These are phyloP conservation scores for Bolinopsis microptera DNA, from an alignment of 37 sponge, comb jelly and placozoan species.

Conservation along the genomic window DNA sequence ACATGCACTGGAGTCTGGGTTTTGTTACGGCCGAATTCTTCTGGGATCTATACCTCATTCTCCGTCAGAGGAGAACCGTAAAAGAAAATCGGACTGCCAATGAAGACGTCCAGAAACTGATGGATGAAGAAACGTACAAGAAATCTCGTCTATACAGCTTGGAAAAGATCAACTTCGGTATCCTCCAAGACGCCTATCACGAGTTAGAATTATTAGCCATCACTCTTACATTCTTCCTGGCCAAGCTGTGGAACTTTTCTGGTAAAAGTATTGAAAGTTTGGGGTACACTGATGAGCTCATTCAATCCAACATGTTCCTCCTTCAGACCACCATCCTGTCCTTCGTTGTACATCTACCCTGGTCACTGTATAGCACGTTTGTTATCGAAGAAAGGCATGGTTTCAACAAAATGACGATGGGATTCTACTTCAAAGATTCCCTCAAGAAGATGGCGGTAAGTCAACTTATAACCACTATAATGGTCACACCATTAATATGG, in stretches of 20 bases:
- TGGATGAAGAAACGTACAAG: constrained; percentile 76
- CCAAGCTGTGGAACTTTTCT: constrained; percentile 72
- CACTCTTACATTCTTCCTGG: constrained; percentile 26
- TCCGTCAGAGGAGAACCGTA: constrained; percentile 23
- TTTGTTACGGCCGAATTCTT: constrained; percentile 27
- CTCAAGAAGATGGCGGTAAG: constrained; percentile 76
- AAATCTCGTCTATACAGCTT: constrained; percentile 85
- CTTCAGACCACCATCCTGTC: constrained; percentile 66
- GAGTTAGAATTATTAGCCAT: constrained; percentile 68
- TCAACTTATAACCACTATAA: constrained; percentile 66
- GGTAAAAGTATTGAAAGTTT: constrained; percentile 67
- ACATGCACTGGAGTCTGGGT: constrained; percentile 56
- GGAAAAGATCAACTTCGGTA: constrained; percentile 82
- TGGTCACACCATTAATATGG: constrained; percentile 69
- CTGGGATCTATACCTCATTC: constrained; percentile 22
- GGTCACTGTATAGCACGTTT: constrained; percentile 82
- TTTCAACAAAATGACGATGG: constrained; percentile 93
- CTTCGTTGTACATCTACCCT: constrained; percentile 75
- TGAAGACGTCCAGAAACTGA: constrained; percentile 70
- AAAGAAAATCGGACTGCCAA: background rate
- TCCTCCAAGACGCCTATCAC: constrained; percentile 69
- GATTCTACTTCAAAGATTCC: constrained; percentile 85
- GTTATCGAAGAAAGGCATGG: constrained; percentile 92
- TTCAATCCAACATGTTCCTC: constrained; percentile 75
- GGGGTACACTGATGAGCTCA: constrained; percentile 72